A percentile compares a stretch with the other conserved stretches of the same genome.
phyloP scores from a whole-genome alignment of 2,888 invertebrate genomes.

The Tinea pellionella region DNA sequence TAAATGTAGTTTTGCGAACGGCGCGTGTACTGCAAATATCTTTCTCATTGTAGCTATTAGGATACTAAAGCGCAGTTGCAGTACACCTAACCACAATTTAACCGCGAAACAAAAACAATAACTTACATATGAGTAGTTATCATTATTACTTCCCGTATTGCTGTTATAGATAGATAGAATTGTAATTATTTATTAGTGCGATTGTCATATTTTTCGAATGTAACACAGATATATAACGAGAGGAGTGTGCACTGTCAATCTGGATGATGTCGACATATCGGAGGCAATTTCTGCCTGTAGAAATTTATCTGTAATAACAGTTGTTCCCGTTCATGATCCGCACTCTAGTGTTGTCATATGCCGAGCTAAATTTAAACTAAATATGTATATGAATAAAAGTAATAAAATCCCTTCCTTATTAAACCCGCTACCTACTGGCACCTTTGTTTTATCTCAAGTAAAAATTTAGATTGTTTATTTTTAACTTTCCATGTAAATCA shows the following conservation, averaged over 20 bases:
- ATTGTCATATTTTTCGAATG: too few relatives aligned
- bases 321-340: too few relatives aligned
- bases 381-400: too few relatives aligned
- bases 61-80: neutral
- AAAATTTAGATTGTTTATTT: neutral
- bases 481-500: slow-evolving; percentile 17
- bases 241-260: too few relatives aligned
- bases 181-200: too few relatives aligned
- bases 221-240: too few relatives aligned
- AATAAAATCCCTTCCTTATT: neutral
- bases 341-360: too few relatives aligned
- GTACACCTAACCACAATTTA: neutral
- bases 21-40: neutral
- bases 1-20: neutral
- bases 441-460: neutral
- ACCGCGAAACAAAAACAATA: neutral
- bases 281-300: too few relatives aligned
- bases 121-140: neutral
- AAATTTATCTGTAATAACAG: too few relatives aligned
- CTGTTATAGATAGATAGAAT: too few relatives aligned
- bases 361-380: too few relatives aligned
- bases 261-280: too few relatives aligned
- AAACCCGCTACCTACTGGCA: neutral
- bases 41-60: neutral
- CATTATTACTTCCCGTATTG: neutral